These are phyloP conservation scores for Aegypius monachus DNA, from an alignment of 2,113 vertebrate genomes.

Conservation along the genomic window DNA sequence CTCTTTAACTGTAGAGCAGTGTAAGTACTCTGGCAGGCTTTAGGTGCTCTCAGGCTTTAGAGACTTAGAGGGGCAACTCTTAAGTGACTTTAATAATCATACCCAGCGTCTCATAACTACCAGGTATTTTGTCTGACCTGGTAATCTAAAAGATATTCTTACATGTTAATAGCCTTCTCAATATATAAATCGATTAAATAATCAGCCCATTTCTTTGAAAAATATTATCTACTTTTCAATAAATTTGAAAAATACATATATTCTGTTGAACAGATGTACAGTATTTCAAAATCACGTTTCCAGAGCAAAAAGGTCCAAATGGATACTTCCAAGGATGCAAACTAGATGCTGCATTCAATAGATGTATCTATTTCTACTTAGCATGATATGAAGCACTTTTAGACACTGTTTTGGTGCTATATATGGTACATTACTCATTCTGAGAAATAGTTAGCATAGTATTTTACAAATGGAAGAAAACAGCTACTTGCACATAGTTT, in stretches of 20 bases:
- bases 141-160: background rate
- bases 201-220: background rate
- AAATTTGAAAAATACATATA: background rate
- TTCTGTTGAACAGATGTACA: background rate
- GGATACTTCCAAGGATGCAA: background rate
- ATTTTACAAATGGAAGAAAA: constrained; percentile 73
- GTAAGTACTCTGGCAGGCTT: background rate
- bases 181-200: background rate
- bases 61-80: background rate
- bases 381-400: constrained; percentile 10
- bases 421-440: constrained; percentile 63
- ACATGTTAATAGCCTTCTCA: background rate
- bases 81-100: background rate
- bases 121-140: background rate
- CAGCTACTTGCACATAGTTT: constrained; percentile 54
- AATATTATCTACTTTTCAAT: background rate
- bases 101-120: background rate
- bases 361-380: constrained; percentile 49
- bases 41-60: background rate
- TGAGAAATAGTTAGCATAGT: constrained; percentile 58
- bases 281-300: constrained; percentile 12
- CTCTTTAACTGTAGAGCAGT: background rate
- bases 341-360: constrained; percentile 27
- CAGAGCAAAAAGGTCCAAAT: constrained; percentile 31
- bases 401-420: constrained; percentile 54